Evolutionary conservation across 2,113 vertebrate genomes (phyloP).

Genomic region (Cricetomys ansorgei): DNA sequence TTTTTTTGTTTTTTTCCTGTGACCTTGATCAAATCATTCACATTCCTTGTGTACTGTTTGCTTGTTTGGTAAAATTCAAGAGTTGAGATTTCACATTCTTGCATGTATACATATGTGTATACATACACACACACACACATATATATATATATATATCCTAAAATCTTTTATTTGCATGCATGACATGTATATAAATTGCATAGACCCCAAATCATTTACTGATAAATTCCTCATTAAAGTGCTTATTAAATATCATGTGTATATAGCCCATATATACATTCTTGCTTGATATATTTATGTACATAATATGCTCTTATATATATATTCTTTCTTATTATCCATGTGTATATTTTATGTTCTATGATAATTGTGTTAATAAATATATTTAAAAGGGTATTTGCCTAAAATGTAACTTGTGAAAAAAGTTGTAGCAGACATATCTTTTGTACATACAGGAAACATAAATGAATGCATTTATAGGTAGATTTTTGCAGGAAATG

Average conservation of each 20-base stretch:
- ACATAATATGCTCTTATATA: neutral
- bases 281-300: neutral
- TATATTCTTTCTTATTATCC: neutral
- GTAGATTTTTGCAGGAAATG: neutral
- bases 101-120: neutral
- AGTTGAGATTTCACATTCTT: neutral
- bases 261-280: neutral
- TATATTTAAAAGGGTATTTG: neutral
- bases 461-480: neutral
- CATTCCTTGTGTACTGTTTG: neutral
- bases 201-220: neutral
- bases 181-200: neutral
- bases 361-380: neutral
- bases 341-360: neutral
- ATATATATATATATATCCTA: neutral
- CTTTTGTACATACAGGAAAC: neutral
- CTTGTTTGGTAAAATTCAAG: slow-evolving; percentile 34
- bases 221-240: neutral
- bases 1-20: neutral
- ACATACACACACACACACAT: no score
- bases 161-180: neutral
- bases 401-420: neutral
- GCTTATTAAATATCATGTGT: neutral
- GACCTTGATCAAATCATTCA: slow-evolving; percentile 32
- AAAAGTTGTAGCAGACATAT: neutral